Evolutionary conservation across 2,888 invertebrate genomes (phyloP).

Genomic region (Junonia oenone): DNA sequence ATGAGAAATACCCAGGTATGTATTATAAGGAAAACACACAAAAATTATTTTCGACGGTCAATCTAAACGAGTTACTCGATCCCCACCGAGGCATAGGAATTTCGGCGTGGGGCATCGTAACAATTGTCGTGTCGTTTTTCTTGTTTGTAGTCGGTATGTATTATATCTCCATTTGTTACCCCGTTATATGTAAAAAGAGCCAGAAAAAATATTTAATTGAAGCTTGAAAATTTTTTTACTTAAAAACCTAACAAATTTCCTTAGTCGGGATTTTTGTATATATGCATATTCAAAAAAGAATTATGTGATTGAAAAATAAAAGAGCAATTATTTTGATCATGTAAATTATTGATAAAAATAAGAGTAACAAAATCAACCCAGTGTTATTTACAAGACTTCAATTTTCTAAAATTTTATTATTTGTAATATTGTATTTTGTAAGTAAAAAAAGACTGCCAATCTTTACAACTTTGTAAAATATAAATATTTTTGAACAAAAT

Average conservation of each 20-base stretch:
- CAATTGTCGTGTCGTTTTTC: conserved; percentile 72
- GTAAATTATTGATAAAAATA: not conserved
- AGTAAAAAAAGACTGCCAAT: not conserved
- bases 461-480: not conserved
- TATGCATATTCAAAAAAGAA: conserved; percentile 6
- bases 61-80: not conserved
- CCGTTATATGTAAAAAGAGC: conserved; percentile 79
- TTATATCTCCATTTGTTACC: conserved; percentile 83
- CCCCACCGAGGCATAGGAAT: conserved; percentile 63
- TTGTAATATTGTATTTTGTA: no score
- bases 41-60: conserved; percentile 24
- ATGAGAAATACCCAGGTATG: conserved; percentile 18
- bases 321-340: not conserved
- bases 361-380: not conserved
- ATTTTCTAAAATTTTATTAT: not conserved
- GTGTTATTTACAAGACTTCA: not conserved
- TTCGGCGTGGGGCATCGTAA: conserved; percentile 83
- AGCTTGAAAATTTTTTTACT: conserved; percentile 33
- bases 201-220: conserved; percentile 79
- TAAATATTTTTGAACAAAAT: not conserved
- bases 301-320: not conserved
- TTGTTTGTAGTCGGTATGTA: conserved; percentile 77
- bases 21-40: conserved; percentile 38
- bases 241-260: no score
- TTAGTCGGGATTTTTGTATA: conserved; percentile 6